Evolutionary conservation across 2,113 vertebrate species (phyloP).

Genomic region (Pterocles orientalis): DNA sequence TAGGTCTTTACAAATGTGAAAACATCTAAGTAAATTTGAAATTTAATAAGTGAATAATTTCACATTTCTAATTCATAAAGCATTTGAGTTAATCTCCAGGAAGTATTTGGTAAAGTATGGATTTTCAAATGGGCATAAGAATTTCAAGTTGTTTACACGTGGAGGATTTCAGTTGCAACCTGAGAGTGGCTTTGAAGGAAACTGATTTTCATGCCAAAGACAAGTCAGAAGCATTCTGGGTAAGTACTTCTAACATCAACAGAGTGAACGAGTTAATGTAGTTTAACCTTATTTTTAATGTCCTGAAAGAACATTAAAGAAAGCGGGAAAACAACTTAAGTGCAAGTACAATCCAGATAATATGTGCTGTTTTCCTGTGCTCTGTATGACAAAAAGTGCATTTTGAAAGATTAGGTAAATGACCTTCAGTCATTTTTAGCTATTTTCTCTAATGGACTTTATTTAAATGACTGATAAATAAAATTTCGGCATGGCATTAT

Average conservation of each 20-base stretch:
- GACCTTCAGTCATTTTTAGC: not conserved
- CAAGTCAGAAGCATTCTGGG: not conserved
- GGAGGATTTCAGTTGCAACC: not conserved
- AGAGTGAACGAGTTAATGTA: not conserved
- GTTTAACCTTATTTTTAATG: not conserved
- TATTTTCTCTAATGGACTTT: not conserved
- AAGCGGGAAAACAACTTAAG: not conserved
- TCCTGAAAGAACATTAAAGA: not conserved
- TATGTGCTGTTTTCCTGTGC: not conserved
- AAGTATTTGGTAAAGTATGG: not conserved
- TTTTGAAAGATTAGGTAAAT: not conserved
- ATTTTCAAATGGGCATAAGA: not conserved
- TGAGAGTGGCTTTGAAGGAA: not conserved
- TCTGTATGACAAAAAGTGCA: not conserved
- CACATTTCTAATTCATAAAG: not conserved
- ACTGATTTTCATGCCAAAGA: not conserved
- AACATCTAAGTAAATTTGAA: not conserved
- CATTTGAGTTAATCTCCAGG: not conserved
- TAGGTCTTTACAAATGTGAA: not conserved
- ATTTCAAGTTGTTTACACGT: conserved; percentile 2
- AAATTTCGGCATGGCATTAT: not conserved
- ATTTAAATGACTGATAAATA: not conserved
- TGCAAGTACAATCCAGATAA: not conserved
- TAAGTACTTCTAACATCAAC: not conserved
- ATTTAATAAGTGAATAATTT: not conserved